Evolutionary conservation across 2,888 invertebrate species (phyloP), one percentile per base, ranked within the genome.

Genomic region (Parascotia fuliginaria): DNA sequence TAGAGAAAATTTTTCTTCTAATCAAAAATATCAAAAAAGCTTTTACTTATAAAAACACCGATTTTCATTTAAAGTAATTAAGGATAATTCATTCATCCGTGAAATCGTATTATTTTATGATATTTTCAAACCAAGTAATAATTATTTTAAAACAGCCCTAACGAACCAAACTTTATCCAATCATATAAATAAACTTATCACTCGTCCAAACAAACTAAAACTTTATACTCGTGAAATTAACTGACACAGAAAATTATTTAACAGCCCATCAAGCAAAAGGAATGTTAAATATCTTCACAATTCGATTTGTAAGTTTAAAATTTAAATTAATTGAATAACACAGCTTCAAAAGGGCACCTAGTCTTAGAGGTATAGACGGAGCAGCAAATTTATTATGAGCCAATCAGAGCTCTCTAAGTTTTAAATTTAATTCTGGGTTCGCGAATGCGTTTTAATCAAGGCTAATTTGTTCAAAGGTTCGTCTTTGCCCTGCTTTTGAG

Each of bases 261-360:
- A 53, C 33, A 33, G 44, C 45, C 55, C 59, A 55, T 64, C 36
- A 49, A 16, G 39, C 42, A 38, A 44, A 39, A 45, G 44, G 44
- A 45, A 38, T 39, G 31, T 16, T 32, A 15, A 55, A 39, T 39
- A 33, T 62, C 42, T 34, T 44, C 38, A 49, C 22, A 66, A 66
- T 62, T 65, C 50, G 36, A 65, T 65, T 65, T 53, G 14, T 16
- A 41, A 66, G 31, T 65, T 62, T 41, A 27, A 53, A 65, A 55
- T 65, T 62, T 40, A 41, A 65, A 62, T 65, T 62, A 68, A 65
- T 68, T 53, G 47, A 65, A 65, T 65, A 56, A 61, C 36, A 59
- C 47, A 32, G 50, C 52, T 66, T 66, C 50, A 42, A 65, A 65
- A 68, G 42, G 59, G 40, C 50, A 55, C 40, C 36, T 52, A 40